These are phyloP conservation scores for Chiloscyllium plagiosum DNA, from an alignment of 2,113 vertebrate genomes.

Conservation along the genomic window DNA sequence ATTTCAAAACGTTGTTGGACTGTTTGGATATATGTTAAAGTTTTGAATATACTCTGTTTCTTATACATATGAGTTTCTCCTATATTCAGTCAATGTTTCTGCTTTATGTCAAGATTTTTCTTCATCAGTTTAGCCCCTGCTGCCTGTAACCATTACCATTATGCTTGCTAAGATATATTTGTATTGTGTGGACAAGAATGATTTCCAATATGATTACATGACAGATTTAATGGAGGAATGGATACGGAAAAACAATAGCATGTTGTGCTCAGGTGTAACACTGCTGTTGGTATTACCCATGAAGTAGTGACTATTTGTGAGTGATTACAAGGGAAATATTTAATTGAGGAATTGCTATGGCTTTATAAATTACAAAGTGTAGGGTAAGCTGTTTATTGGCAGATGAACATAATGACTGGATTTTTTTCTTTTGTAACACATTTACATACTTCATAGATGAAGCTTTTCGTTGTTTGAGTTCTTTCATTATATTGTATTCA, in stretches of 20 bases:
- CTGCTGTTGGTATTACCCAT: neutral
- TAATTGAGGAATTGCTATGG: neutral
- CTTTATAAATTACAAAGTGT: constrained; percentile 1
- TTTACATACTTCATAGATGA: too few species aligned
- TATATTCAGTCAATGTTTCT: neutral
- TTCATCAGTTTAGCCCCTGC: neutral
- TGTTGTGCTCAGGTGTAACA: neutral
- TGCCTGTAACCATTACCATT: neutral
- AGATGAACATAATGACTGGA: neutral
- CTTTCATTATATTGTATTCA: neutral
- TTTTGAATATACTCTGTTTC: neutral
- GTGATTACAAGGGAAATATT: neutral
- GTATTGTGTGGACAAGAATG: neutral
- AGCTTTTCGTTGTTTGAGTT: neutral
- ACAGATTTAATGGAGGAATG: neutral
- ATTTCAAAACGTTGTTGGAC: neutral
- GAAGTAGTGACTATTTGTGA: neutral
- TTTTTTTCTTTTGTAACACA: neutral
- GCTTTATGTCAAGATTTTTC: neutral
- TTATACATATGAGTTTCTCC: neutral
- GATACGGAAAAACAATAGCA: neutral
- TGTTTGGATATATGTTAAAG: neutral
- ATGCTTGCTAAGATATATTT: neutral
- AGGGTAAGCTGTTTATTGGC: neutral
- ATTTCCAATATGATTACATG: neutral